These are phyloP conservation scores for Procambarus virginalis DNA, from an alignment of 1,140 invertebrate species.

Conservation along the genomic window DNA sequence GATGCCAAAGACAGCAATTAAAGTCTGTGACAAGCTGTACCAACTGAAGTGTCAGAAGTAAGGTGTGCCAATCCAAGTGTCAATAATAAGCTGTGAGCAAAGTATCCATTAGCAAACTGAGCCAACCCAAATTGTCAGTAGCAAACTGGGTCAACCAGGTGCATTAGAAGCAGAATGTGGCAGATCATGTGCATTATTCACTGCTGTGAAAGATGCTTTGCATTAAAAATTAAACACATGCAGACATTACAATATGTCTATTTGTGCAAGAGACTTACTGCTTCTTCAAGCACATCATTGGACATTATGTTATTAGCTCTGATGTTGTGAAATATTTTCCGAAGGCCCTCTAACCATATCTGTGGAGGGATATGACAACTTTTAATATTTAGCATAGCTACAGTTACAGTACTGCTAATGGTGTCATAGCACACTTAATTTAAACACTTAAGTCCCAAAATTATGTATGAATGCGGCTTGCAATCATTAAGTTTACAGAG, in stretches of 20 bases:
- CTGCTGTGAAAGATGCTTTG: background rate
- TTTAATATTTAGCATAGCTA: background rate
- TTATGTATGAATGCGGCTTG: too few species aligned
- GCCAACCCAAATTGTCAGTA: too few species aligned
- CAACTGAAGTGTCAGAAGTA: too few species aligned
- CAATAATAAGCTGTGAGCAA: too few species aligned
- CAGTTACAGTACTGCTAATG: background rate
- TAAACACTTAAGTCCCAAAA: background rate
- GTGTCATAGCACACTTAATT: background rate
- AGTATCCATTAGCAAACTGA: too few species aligned
- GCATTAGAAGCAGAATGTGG: background rate
- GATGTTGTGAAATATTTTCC: conserved; percentile 97
- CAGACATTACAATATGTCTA: background rate
- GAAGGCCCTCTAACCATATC: conserved; percentile 95
- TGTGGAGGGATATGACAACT: conserved; percentile 74
- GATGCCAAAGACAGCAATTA: background rate
- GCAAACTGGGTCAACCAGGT: background rate
- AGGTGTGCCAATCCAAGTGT: too few species aligned
- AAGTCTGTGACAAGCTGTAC: too few species aligned
- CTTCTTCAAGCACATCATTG: conserved; percentile 98
- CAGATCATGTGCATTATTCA: background rate
- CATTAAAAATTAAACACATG: background rate
- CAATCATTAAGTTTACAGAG: too few species aligned
- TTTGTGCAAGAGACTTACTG: conserved; percentile 86
- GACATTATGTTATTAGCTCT: conserved; percentile 99